Evolutionary conservation across 2,888 invertebrate genomes (phyloP).

Genomic region (Muscina levida): DNA sequence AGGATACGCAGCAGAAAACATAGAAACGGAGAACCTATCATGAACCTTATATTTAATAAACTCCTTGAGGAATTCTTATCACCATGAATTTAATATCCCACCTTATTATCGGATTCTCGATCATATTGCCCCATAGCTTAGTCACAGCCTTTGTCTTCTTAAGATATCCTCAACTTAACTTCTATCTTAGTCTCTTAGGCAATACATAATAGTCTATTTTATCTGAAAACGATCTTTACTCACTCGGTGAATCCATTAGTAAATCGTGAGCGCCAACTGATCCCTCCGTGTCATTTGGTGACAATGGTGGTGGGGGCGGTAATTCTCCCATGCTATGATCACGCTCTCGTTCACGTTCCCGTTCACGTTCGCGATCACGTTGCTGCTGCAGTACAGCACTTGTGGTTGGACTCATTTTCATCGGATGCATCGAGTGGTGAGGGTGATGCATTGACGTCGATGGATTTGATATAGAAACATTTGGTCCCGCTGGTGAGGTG

Average conservation of each 20-base stretch:
- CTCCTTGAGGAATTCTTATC: too few species aligned
- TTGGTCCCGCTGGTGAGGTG: conserved; percentile 72
- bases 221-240: conserved; percentile 81
- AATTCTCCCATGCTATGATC: conserved; percentile 82
- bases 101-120: too few species aligned
- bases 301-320: conserved; percentile 80
- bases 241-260: conserved; percentile 91
- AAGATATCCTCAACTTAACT: conserved; percentile 40
- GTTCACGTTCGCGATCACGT: conserved; percentile 80
- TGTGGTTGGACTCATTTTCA: conserved; percentile 85
- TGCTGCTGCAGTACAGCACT: conserved; percentile 85
- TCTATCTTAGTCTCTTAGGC: conserved; percentile 13
- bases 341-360: conserved; percentile 79
- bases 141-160: too few species aligned
- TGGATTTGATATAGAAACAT: conserved; percentile 65
- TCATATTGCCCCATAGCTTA: too few species aligned
- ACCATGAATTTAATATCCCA: too few species aligned
- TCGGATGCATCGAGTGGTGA: conserved; percentile 80
- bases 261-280: conserved; percentile 82
- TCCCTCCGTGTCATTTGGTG: conserved; percentile 83
- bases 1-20: too few species aligned
- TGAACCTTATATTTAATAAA: too few species aligned
- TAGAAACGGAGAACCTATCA: too few species aligned
- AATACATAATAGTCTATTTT: conserved; percentile 21
- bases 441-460: conserved; percentile 67